A percentile compares a stretch with the other conserved stretches of the same genome.
phyloP scores from a whole-genome alignment of 2,888 invertebrate species.

The Nineta flava region DNA sequence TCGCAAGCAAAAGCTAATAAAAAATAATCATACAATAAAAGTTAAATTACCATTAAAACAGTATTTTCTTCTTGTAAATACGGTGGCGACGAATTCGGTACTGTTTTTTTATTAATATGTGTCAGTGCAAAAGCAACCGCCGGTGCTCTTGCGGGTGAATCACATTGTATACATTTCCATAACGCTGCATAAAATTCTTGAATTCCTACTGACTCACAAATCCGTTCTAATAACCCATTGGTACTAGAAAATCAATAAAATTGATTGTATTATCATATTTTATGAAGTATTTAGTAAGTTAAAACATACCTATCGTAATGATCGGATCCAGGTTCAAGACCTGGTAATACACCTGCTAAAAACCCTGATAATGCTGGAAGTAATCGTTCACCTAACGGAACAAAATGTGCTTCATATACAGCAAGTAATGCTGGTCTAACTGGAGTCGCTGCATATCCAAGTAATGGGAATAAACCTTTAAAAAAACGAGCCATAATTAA shows the following conservation, averaged over 20 bases:
- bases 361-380: slow-evolving; percentile 75
- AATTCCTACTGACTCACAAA: slow-evolving; percentile 60
- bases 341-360: slow-evolving; percentile 75
- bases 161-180: slow-evolving; percentile 74
- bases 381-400: slow-evolving; percentile 59
- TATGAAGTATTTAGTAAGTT: not conserved
- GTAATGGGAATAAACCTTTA: slow-evolving; percentile 69
- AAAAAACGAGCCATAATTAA: slow-evolving; percentile 7
- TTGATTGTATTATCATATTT: not conserved
- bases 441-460: slow-evolving; percentile 79
- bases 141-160: slow-evolving; percentile 63
- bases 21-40: not conserved
- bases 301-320: slow-evolving; percentile 50
- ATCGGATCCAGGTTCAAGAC: slow-evolving; percentile 72
- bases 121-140: slow-evolving; percentile 65
- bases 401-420: slow-evolving; percentile 78
- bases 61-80: slow-evolving; percentile 66
- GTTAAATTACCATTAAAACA: slow-evolving; percentile 52
- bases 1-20: no score
- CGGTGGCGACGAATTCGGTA: slow-evolving; percentile 60
- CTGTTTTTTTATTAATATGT: slow-evolving; percentile 62
- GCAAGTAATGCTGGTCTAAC: slow-evolving; percentile 66
- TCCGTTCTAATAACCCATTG: slow-evolving; percentile 45
- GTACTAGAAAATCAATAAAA: slow-evolving; percentile 30
- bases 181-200: slow-evolving; percentile 72